Base-by-base conservation (phyloP, 1,140 invertebrate species). In the Hetaerina americana region DNA sequence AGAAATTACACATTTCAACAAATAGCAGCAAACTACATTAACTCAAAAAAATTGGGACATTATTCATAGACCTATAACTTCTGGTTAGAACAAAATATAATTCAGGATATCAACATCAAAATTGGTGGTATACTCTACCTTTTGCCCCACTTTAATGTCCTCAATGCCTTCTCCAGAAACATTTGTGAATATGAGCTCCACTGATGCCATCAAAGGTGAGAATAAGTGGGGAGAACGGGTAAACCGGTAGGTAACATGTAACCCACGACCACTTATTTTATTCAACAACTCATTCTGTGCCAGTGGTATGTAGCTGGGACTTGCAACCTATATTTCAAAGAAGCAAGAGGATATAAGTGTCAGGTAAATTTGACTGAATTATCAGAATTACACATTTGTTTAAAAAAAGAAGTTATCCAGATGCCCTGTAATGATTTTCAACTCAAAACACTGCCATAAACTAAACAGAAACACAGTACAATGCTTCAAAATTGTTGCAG, bases 161-260 rank as follows among this genome's bases (percentile, higher is more conserved):
- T 82, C 86, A 28, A 97, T 85, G 66, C 88, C 84, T 49, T 89
- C 86, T 26, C 82, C 84, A 66, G 84, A 83, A 76, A 87, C 85
- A 81, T 97, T 97, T 5, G 85, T 86, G 78, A 98, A 91, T 24
- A 83, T 85, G 69, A 98, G 81, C 81, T 97, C 92, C 8, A 98
- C 83, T 66, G 90, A 91, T 70, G 88, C 87, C 91, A 98, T 95
- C 73, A 84, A 85, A 26, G 89, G 84, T 26, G 93, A 96, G 81
- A 90, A 93, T 70, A 97, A 84, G 80, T 97, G 94, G 27, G 92
- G 91, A 8, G 88, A 86, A 75, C 94, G 86, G 0, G 89, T 90
- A 82, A 92, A 96, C 72, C 91, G 85, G 76, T 89, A 90, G 25
- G 84, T 81, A 26, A 93, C 83, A 75, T 86, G 85, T 27, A 98